Evolutionary conservation across 2,113 vertebrate species (phyloP).

Genomic region (Seriola rivoliana): DNA sequence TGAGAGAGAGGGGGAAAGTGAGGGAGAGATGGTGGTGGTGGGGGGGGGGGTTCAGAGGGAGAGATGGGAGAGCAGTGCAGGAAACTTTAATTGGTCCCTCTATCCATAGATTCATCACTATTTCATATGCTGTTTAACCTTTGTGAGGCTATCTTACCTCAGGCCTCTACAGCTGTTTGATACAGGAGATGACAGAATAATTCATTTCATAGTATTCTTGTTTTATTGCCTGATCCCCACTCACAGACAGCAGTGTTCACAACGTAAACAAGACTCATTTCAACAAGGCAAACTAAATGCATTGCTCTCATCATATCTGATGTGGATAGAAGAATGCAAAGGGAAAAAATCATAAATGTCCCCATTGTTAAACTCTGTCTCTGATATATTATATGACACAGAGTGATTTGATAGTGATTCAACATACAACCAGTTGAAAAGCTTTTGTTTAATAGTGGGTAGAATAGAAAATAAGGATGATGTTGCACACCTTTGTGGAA

Average conservation of each 20-base stretch:
- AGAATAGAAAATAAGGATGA: background rate
- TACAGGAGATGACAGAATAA: slow-evolving; percentile 36
- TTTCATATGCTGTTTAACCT: slow-evolving; percentile 89
- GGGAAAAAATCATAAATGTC: background rate
- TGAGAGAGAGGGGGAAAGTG: slow-evolving; percentile 41
- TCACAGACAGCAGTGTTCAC: slow-evolving; percentile 5
- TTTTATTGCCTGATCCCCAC: slow-evolving; percentile 25
- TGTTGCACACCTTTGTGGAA: background rate
- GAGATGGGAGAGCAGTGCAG: slow-evolving; percentile 58
- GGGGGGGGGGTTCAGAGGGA: background rate
- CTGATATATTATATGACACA: background rate
- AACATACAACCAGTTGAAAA: background rate
- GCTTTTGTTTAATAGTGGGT: background rate
- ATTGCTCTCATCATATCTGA: background rate
- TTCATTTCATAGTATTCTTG: slow-evolving; percentile 35
- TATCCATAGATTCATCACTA: slow-evolving; percentile 83
- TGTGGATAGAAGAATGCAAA: background rate
- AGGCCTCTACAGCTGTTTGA: slow-evolving; percentile 56
- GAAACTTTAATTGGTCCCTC: slow-evolving; percentile 90
- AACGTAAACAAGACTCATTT: slow-evolving; percentile 1
- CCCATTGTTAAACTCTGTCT: background rate
- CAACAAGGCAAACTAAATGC: background rate
- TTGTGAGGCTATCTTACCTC: slow-evolving; percentile 71
- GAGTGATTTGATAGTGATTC: background rate
- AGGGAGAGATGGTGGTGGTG: slow-evolving; percentile 15